Evolutionary conservation across 2,888 invertebrate species (phyloP).

Genomic region (Philereme transversata): DNA sequence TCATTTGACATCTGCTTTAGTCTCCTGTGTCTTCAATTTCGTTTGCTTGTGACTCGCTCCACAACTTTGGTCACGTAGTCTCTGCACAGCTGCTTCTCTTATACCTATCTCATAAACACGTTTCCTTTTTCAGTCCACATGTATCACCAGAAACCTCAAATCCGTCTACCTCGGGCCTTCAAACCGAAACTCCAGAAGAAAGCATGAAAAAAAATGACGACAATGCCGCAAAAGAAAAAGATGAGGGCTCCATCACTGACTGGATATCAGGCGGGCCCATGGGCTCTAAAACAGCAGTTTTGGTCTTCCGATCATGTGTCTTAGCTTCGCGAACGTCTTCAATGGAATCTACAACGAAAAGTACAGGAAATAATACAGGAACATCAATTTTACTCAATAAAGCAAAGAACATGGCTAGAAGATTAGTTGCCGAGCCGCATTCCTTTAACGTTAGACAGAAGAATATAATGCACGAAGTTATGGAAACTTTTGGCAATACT

Average conservation of each 20-base stretch:
- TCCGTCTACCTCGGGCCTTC: conserved; percentile 79
- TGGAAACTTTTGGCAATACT: conserved; percentile 74
- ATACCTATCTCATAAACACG: not conserved
- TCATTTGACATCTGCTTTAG: no score
- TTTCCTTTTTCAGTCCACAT: conserved; percentile 72
- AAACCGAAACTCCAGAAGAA: conserved; percentile 54
- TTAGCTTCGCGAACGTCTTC: conserved; percentile 77
- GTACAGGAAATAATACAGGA: conserved; percentile 71
- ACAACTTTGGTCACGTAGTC: not conserved
- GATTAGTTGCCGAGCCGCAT: conserved; percentile 73
- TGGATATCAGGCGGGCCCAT: conserved; percentile 85
- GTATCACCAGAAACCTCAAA: conserved; percentile 72
- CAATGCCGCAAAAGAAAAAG: conserved; percentile 54
- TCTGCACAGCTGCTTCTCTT: not conserved
- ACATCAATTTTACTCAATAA: conserved; percentile 73
- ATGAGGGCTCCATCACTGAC: conserved; percentile 67
- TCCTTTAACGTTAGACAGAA: conserved; percentile 70
- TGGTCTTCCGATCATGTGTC: conserved; percentile 87
- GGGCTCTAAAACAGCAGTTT: conserved; percentile 86
- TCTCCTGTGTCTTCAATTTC: no score
- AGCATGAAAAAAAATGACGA: conserved; percentile 77
- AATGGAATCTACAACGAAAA: conserved; percentile 74
- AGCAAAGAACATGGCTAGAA: conserved; percentile 75
- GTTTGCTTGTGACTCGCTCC: not conserved
- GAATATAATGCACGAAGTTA: conserved; percentile 78